Base-by-base conservation (phyloP, 2,888 invertebrate species). In the Eristalis pertinax region DNA sequence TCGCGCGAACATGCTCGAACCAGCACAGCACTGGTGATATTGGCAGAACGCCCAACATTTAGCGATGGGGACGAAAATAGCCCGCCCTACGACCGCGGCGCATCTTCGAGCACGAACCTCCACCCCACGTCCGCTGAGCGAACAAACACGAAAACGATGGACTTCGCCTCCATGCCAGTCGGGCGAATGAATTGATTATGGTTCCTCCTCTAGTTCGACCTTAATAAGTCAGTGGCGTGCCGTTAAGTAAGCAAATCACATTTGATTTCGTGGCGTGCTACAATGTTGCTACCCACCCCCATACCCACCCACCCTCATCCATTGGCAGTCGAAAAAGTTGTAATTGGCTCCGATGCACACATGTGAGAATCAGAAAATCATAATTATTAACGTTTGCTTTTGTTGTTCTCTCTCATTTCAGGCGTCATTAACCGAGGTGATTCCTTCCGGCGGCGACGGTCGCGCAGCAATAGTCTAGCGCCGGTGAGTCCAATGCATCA, bases 381-480 rank as follows among this genome's bases (percentile, higher is more conserved):
- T 19, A n/a, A 8, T 50, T 19, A 50, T 19, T 50, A 19, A 50
- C 19, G 50, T 62, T 7, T 41, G 41, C 32, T 19, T 38, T 63
- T 73, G 29, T 69, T 68, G 8, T 74, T 15, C 8, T 74, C 8
- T 74, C 38, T 41, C 29, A 75, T 89, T 90, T 56, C 93, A 97
- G 98, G 98, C 88, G 96, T 98, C 89, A 96, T 99, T 69, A 98
- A 98, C 93, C 94, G 98, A 82, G 99, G 99, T 0, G 99, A 99
- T 93, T 98, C 98, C 4, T 97, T 99, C 93, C 94, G 98, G 58
- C 95, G 97, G 68, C 95, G 97, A 41, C 95, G 97, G 79, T 97
- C 97, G 26, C 94, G 97, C 78, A 97, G 97, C 89, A 97, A 97
- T 91, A 97, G 97, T 90, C 93, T 97, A 69, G 96, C 96, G 2